These are phyloP conservation scores for Conomelus anceps DNA, from an alignment of 2,888 invertebrate genomes.

Conservation along the genomic window DNA sequence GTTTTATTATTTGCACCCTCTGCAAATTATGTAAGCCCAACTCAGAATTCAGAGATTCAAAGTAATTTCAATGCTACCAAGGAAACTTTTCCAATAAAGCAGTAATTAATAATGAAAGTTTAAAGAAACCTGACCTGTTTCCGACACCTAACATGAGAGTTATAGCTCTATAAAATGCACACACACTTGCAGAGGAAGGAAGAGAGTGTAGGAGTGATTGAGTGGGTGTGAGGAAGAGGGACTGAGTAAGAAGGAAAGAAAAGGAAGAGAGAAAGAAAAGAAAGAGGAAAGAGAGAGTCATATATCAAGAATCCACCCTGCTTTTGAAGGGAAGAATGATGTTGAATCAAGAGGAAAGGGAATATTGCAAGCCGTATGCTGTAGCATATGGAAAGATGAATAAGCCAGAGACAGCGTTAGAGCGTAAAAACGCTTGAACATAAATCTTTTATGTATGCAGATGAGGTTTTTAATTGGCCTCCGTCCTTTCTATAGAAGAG, in stretches of 20 bases:
- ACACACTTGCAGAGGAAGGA: not conserved
- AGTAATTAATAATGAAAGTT: not conserved
- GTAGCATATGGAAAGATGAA: not conserved
- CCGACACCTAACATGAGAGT: not conserved
- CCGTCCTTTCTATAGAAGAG: not conserved
- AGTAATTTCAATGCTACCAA: not conserved
- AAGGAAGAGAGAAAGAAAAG: not conserved
- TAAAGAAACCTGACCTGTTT: not conserved
- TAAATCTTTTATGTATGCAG: not conserved
- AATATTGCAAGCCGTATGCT: not conserved
- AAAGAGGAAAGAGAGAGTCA: not conserved
- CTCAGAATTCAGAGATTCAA: too few species aligned
- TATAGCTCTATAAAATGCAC: not conserved
- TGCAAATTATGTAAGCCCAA: too few species aligned
- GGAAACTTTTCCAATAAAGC: not conserved
- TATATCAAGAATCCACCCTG: not conserved
- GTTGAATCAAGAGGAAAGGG: not conserved
- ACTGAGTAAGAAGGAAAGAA: too few species aligned
- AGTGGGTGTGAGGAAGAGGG: too few species aligned
- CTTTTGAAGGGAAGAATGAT: not conserved
- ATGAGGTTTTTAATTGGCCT: not conserved
- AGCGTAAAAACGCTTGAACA: not conserved
- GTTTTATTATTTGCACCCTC: too few species aligned
- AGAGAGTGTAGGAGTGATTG: too few species aligned
- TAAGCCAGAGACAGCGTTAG: not conserved